Percentiles rank a stretch among this genome's conserved stretches.
phyloP scores from a whole-genome alignment of 2,113 vertebrate species.

The Menidia beryllina region DNA sequence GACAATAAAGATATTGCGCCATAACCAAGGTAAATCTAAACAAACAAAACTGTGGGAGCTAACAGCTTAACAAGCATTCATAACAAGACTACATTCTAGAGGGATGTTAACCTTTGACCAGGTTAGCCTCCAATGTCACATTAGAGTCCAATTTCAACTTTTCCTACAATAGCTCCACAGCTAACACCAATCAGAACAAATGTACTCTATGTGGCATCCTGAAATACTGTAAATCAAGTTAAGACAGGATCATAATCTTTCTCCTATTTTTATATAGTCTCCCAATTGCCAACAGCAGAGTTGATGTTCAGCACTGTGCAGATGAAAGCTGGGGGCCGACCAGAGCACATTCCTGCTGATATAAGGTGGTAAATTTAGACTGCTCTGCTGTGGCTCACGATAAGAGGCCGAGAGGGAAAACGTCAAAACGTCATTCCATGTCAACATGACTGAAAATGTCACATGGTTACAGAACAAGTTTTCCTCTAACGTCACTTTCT shows the following conservation, averaged over 20 bases:
- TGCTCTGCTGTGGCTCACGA: slow-evolving; percentile 67
- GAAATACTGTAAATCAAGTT: slow-evolving; percentile 61
- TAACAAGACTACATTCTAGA: background rate
- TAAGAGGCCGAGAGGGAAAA: slow-evolving; percentile 63
- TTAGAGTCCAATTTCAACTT: slow-evolving; percentile 28
- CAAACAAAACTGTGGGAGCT: slow-evolving; percentile 17
- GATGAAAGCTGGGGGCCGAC: slow-evolving; percentile 68
- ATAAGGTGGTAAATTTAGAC: slow-evolving; percentile 81
- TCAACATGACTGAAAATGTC: slow-evolving; percentile 62
- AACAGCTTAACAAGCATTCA: slow-evolving; percentile 32
- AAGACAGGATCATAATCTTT: slow-evolving; percentile 69
- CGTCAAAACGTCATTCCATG: slow-evolving; percentile 44
- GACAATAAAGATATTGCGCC: background rate
- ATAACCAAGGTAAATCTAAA: slow-evolving; percentile 23
- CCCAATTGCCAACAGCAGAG: slow-evolving; percentile 52
- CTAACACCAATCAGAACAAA: slow-evolving; percentile 25
- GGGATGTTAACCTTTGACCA: slow-evolving; percentile 33
- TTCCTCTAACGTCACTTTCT: slow-evolving; percentile 44
- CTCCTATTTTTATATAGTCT: slow-evolving; percentile 69
- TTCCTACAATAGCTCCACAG: slow-evolving; percentile 7
- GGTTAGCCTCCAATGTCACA: slow-evolving; percentile 35
- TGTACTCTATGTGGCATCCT: background rate
- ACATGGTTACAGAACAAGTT: slow-evolving; percentile 32
- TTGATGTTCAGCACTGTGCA: slow-evolving; percentile 44
- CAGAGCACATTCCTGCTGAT: slow-evolving; percentile 77